Evolutionary conservation across 2,113 vertebrate genomes (phyloP).

Genomic region (Cyprinodon tularosa): DNA sequence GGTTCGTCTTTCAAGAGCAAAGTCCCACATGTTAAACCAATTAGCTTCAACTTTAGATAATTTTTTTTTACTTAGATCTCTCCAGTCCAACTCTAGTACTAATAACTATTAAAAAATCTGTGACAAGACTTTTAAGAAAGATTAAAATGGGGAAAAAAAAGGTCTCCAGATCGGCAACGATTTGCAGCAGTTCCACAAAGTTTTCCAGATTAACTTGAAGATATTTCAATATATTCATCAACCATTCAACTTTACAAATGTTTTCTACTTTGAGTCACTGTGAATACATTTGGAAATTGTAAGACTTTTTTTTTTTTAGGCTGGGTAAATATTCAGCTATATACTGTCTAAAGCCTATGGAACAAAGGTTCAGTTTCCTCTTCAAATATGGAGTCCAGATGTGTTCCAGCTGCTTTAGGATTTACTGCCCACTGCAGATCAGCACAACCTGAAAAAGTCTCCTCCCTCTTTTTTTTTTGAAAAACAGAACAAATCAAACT

Average conservation of each 20-base stretch:
- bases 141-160: no score
- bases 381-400: conserved; percentile 62
- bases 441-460: conserved; percentile 25
- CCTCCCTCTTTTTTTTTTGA: neutral
- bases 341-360: conserved; percentile 8
- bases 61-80: neutral
- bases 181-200: neutral
- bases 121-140: no score
- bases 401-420: conserved; percentile 52
- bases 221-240: neutral
- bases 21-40: neutral
- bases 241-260: neutral
- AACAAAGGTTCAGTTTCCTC: conserved; percentile 16
- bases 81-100: neutral
- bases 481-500: conserved; percentile 19
- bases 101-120: neutral
- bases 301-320: neutral
- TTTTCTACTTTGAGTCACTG: neutral
- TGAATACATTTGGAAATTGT: no score
- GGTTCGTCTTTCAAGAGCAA: neutral
- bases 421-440: conserved; percentile 37
- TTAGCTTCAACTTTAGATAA: neutral
- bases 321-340: neutral
- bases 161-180: neutral
- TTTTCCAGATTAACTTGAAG: neutral